These are phyloP conservation scores for Agriopis leucophaearia DNA, from an alignment of 2,888 invertebrate genomes.

Conservation along the genomic window DNA sequence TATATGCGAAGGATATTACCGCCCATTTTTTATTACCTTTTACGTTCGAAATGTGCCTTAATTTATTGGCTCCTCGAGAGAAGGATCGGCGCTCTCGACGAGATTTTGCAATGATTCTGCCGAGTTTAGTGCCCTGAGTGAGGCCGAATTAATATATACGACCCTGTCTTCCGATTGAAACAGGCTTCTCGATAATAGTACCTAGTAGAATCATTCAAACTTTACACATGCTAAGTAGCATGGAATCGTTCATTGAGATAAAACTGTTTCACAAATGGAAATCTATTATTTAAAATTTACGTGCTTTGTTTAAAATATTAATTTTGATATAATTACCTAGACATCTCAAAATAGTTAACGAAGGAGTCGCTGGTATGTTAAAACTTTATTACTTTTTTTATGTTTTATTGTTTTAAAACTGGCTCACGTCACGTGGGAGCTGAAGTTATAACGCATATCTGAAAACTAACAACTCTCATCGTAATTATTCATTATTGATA, in stretches of 20 bases:
- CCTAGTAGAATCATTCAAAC: neutral
- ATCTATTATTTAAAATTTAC: neutral
- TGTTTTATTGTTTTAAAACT: neutral
- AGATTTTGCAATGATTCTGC: slow-evolving; percentile 21
- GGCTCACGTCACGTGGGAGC: neutral
- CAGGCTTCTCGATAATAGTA: neutral
- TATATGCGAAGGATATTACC: slow-evolving; percentile 51
- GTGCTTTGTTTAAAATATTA: neutral
- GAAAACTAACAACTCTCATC: no score
- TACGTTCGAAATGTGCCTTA: slow-evolving; percentile 42
- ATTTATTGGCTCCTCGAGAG: slow-evolving; percentile 46
- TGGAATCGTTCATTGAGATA: neutral
- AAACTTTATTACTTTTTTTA: neutral
- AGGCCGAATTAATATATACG: slow-evolving; percentile 11
- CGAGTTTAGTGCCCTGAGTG: slow-evolving; percentile 38
- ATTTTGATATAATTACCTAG: neutral
- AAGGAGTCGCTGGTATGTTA: slow-evolving; percentile 15
- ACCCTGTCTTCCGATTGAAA: neutral
- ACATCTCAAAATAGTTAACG: neutral
- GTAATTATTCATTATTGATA: no score
- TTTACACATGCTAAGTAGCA: no score
- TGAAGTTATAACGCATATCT: neutral
- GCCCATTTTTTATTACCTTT: slow-evolving; percentile 48
- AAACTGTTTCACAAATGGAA: neutral
- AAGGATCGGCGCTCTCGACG: slow-evolving; percentile 33